phyloP scores from a whole-genome alignment of 2,888 invertebrate species.

The Drosophila antonietae region DNA sequence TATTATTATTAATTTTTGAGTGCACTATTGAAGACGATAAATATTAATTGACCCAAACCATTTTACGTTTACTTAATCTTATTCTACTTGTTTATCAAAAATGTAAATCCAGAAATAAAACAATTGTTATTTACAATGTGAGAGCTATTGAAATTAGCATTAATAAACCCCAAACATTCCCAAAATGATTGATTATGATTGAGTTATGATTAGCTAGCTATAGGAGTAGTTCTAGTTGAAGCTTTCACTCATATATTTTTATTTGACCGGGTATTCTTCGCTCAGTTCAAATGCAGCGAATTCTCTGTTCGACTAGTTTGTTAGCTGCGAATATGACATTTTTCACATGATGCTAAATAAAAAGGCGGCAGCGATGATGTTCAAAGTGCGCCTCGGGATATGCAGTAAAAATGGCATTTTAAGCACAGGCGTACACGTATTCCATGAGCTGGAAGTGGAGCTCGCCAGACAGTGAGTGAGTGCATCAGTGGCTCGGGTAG shows the following conservation, averaged over 20 bases:
- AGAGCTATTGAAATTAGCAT: neutral
- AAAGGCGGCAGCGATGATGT: constrained; percentile 42
- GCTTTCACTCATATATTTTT: neutral
- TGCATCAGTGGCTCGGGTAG: neutral
- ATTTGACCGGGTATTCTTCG: constrained; percentile 11
- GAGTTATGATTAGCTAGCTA: too few relatives aligned
- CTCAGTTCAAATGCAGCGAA: neutral
- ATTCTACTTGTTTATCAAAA: neutral
- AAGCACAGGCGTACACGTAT: constrained; percentile 52
- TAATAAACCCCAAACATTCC: neutral
- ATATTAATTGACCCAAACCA: too few relatives aligned
- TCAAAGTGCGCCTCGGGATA: constrained; percentile 69
- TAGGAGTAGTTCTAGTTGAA: too few relatives aligned
- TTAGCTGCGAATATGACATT: constrained; percentile 30
- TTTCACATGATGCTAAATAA: constrained; percentile 44
- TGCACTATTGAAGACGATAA: too few relatives aligned
- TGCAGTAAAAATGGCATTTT: constrained; percentile 71
- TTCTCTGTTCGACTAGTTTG: constrained; percentile 11
- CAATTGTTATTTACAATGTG: neutral
- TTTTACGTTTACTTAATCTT: too few relatives aligned
- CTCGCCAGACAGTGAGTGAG: constrained; percentile 17
- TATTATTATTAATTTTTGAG: too few relatives aligned
- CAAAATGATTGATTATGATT: too few relatives aligned
- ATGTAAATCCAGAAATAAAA: neutral
- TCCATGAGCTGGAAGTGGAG: constrained; percentile 50